Evolutionary conservation across 2,797 vertebrate species (phyloP), one percentile per base, ranked within the genome.

Genomic region (Oreochromis mossambicus): DNA sequence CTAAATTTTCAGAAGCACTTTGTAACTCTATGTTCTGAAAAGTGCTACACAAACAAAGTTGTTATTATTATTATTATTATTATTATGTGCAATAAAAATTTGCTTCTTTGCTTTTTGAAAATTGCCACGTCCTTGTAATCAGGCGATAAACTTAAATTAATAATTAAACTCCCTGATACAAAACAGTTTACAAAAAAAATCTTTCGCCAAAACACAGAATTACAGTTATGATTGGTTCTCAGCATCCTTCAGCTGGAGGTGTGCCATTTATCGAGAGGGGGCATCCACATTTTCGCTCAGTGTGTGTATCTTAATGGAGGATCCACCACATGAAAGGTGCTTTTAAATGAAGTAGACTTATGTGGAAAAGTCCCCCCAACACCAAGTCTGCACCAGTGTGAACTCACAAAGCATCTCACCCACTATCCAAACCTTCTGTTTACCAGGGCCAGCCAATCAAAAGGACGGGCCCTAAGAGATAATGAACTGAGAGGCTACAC

Each of bases 81-180:
- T 26, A 26, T 26, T 26, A 1, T 26, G 21, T 55, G 24, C 52
- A 55, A 26, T 55, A 55, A 55, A 55, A 55, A 55, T 55, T 13
- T 55, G 24, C 24, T 55, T 26, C 54, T 55, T 26, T 55, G 24
- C 54, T 26, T 55, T 55, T 55, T 52, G 2, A 0, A 55, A 55
- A 55, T 29, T 29, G 54, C 24, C 54, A 55, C 3, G 0, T 55
- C 24, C 13, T 55, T 7, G 0, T 34, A 58, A 2, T 19, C 56
- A 19, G 29, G 5, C 2, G 0, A 6, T 58, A 34, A 58, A 10
- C 26, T 58, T 0, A 19, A 32, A 58, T 58, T 34, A 58, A 34
- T 34, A 58, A 58, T 34, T 34, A 58, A 58, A 19, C 29, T 58
- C 0, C 0, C 15, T 58, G 56, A 58, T 6, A 1, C 26, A 32